Conservation (phyloP, 2,888 invertebrate genomes). For the Germaria angustata region DNA sequence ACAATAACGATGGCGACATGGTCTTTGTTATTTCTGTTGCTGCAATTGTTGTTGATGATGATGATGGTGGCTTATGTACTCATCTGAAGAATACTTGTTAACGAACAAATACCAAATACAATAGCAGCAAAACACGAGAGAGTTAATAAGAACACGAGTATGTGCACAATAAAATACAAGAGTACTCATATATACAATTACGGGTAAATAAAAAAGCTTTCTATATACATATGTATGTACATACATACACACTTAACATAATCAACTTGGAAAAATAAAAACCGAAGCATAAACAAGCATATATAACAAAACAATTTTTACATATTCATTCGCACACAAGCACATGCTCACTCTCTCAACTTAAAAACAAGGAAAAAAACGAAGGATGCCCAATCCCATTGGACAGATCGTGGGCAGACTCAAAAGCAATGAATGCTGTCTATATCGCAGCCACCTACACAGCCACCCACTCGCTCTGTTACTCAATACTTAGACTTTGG, state of each 20-base stretch:
- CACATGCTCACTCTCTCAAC: background rate
- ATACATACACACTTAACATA: slow-evolving; percentile 8
- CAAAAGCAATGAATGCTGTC: slow-evolving; percentile 3
- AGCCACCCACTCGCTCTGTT: slow-evolving; percentile 37
- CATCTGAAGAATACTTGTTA: slow-evolving; percentile 61
- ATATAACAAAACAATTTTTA: slow-evolving; percentile 21
- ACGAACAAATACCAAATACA: slow-evolving; percentile 61
- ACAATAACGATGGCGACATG: slow-evolving; percentile 39
- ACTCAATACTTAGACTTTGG: slow-evolving; percentile 3
- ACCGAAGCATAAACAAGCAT: background rate
- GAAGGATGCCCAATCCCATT: slow-evolving; percentile 64
- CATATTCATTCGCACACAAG: background rate
- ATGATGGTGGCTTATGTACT: slow-evolving; percentile 62
- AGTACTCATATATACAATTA: slow-evolving; percentile 21
- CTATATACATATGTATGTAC: background rate
- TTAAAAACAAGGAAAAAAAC: slow-evolving; percentile 12
- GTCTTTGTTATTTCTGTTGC: slow-evolving; percentile 6
- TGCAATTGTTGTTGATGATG: slow-evolving; percentile 43
- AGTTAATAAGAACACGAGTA: slow-evolving; percentile 53
- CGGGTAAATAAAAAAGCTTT: background rate
- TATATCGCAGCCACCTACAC: slow-evolving; percentile 9
- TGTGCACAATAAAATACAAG: slow-evolving; percentile 14
- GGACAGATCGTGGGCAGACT: slow-evolving; percentile 55
- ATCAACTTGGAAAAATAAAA: slow-evolving; percentile 7
- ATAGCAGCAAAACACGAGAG: slow-evolving; percentile 54